A percentile compares a stretch with the other conserved stretches of the same genome.
Evolutionary conservation across 2,113 vertebrate genomes (phyloP).

Genomic region (Junco hyemalis): DNA sequence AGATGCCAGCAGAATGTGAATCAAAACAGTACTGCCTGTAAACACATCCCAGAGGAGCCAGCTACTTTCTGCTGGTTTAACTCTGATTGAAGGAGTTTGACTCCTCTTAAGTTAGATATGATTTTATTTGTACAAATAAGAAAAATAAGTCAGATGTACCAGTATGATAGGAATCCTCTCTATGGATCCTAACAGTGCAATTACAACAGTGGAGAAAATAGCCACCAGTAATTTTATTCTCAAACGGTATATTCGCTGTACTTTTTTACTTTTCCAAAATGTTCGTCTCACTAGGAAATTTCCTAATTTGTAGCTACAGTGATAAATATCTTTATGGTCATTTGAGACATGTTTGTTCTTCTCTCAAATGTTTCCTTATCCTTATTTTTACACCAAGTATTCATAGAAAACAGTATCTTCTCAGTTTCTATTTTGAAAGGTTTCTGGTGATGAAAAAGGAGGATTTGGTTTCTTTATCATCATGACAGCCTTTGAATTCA

Average conservation of each 20-base stretch:
- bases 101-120: neutral
- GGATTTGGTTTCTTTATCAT: neutral
- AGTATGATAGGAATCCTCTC: neutral
- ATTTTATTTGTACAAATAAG: neutral
- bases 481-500: neutral
- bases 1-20: constrained; percentile 20
- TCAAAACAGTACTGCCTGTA: neutral
- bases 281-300: neutral
- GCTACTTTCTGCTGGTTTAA: neutral
- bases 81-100: neutral
- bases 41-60: neutral
- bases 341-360: neutral
- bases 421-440: neutral
- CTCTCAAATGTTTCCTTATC: neutral
- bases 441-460: neutral
- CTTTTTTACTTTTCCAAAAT: neutral
- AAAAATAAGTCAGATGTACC: neutral
- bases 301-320: neutral
- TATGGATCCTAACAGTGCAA: neutral
- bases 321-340: neutral
- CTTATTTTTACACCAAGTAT: neutral
- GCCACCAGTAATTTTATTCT: neutral
- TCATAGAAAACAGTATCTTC: neutral
- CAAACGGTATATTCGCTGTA: neutral
- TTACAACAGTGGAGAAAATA: neutral